Evolutionary conservation across 2,888 invertebrate species (phyloP).

Genomic region (Melanostoma scalare): DNA sequence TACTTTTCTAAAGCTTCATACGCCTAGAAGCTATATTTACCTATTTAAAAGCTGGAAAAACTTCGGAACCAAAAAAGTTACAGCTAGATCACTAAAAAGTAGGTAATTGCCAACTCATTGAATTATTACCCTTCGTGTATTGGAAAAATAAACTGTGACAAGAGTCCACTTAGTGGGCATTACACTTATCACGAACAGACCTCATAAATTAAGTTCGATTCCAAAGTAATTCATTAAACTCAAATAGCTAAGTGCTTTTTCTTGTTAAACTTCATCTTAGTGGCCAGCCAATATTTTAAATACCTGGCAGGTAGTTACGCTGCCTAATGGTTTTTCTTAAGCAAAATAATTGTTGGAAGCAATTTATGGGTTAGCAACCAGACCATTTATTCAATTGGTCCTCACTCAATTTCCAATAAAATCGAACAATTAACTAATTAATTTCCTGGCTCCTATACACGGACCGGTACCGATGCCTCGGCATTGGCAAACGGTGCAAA

Average conservation of each 20-base stretch:
- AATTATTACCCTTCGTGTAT: too few relatives aligned
- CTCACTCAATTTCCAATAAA: slow-evolving; percentile 60
- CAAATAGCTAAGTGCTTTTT: background rate
- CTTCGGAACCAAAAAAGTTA: too few relatives aligned
- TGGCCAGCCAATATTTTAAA: background rate
- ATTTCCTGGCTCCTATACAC: slow-evolving; percentile 16
- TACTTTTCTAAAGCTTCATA: too few relatives aligned
- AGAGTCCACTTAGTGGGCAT: too few relatives aligned
- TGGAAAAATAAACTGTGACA: too few relatives aligned
- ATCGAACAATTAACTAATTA: slow-evolving; percentile 67
- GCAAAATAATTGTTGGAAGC: slow-evolving; percentile 10
- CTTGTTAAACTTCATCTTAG: background rate
- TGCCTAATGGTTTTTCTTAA: background rate
- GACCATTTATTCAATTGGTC: slow-evolving; percentile 55
- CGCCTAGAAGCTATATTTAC: too few relatives aligned
- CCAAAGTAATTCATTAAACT: background rate
- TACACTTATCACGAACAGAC: too few relatives aligned
- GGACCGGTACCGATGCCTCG: background rate
- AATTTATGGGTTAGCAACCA: slow-evolving; percentile 40
- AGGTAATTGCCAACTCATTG: too few relatives aligned
- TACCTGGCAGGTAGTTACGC: background rate
- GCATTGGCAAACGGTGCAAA: background rate
- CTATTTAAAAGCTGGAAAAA: too few relatives aligned
- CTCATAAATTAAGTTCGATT: too few relatives aligned
- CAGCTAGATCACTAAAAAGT: too few relatives aligned